Evolutionary conservation across 64 coral and sea anemone genomes (phyloP).

Genomic region (Montipora foliosa): DNA sequence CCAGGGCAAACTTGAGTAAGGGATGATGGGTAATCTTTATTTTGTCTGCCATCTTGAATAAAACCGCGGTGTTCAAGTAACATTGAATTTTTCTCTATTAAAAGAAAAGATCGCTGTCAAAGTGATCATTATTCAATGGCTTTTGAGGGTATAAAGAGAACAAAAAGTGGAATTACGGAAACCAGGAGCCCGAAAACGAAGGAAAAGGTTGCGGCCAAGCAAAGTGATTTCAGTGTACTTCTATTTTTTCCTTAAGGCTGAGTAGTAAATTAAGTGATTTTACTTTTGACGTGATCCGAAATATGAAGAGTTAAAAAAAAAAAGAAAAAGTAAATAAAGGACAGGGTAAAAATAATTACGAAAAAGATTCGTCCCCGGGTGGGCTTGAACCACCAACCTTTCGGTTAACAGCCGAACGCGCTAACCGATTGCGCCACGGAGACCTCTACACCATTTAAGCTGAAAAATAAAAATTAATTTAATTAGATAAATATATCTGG

Average conservation of each 20-base stretch:
- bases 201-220: not conserved
- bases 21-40: slow-evolving; percentile 17
- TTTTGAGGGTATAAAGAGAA: not conserved
- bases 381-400: slow-evolving; percentile 80
- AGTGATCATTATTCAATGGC: too few relatives aligned
- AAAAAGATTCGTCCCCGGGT: slow-evolving; percentile 24
- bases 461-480: too few relatives aligned
- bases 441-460: not conserved
- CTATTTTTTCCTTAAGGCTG: too few relatives aligned
- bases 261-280: too few relatives aligned
- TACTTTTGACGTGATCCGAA: too few relatives aligned
- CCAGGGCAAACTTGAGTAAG: not conserved
- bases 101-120: too few relatives aligned
- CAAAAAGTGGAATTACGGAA: not conserved
- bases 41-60: not conserved
- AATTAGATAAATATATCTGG: too few relatives aligned
- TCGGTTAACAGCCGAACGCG: slow-evolving; percentile 82
- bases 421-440: slow-evolving; percentile 82
- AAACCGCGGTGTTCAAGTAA: too few relatives aligned
- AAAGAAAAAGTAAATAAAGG: too few relatives aligned
- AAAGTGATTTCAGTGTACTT: too few relatives aligned
- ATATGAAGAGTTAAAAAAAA: too few relatives aligned
- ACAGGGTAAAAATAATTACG: not conserved
- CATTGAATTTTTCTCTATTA: too few relatives aligned
- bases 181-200: not conserved